Evolutionary conservation across 2,113 vertebrate species (phyloP), one percentile per base, ranked within the genome.

Genomic region (Riparia riparia): DNA sequence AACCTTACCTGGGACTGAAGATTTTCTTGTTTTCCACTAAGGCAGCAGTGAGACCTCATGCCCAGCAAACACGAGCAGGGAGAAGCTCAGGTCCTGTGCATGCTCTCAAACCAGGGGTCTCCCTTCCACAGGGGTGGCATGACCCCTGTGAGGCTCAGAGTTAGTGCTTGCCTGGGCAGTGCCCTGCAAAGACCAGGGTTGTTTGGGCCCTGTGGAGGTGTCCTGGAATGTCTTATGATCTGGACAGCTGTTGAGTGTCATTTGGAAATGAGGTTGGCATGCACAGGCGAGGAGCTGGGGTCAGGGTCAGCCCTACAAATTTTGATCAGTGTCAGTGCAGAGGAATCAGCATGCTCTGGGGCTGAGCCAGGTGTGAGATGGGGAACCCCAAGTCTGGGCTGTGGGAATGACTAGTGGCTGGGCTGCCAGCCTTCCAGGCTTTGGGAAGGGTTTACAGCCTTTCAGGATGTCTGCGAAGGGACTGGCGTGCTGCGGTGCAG

Each of bases 1-100:
- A 94, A 61, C 37, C 60, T 86, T 71, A 92, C 83, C 89, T 61
- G 76, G 17, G 86, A 71, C 80, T 73, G 42, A 22, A 90, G 41
- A 51, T 77, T 85, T 92, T 12, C 37, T 64, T 45, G 2, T 72
- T 77, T 73, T n/a, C 15, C 37, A 12, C 42, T 37, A 44, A 68
- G n/a, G 41, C 44, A 50, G 57, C 1, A 4, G 41, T 25, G 76
- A 82, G 49, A 34, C 63, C 3, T 20, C 49, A 42, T 2, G 12
- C 64, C 58, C 53, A 54, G 89, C 54, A 76, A 68, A 63, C 2
- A 17, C 3, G 44, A 61, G 61, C 34, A 51, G 39, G 74, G 82
- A 84, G n/a, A 58, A 57, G 65, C 78, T 79, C 73, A 56, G 82
- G 12, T 37, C 66, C 0, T 0, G 5, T 71, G n/a, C 39, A 41